phyloP scores from a whole-genome alignment of 2,888 invertebrate genomes.

The Plagodis pulveraria region DNA sequence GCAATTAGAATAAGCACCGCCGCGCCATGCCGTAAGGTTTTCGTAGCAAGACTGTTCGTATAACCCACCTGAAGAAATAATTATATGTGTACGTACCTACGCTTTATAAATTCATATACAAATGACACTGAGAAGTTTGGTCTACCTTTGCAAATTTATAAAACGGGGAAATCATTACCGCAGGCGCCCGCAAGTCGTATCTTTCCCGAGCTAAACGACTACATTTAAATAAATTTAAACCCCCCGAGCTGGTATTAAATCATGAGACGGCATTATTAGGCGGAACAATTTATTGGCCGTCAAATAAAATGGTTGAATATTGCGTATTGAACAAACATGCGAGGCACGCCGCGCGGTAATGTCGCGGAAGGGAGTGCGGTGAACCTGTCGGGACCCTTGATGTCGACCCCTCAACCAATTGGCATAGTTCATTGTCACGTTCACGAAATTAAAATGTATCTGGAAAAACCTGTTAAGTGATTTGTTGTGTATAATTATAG shows the following conservation, averaged over 20 bases:
- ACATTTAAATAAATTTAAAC: slow-evolving; percentile 54
- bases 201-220: slow-evolving; percentile 40
- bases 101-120: too few species aligned
- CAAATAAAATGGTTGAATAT: slow-evolving; percentile 52
- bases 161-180: slow-evolving; percentile 27
- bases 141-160: slow-evolving; percentile 26
- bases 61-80: neutral
- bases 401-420: slow-evolving; percentile 10
- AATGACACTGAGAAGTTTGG: neutral
- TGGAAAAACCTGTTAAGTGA: slow-evolving; percentile 13
- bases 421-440: slow-evolving; percentile 19
- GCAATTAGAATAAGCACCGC: slow-evolving; percentile 3
- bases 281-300: slow-evolving; percentile 52
- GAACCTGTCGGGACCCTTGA: slow-evolving; percentile 55
- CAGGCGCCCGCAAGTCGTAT: slow-evolving; percentile 34
- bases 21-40: slow-evolving; percentile 6
- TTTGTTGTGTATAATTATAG: slow-evolving; percentile 13
- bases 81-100: too few species aligned
- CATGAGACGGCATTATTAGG: slow-evolving; percentile 51
- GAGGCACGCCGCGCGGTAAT: slow-evolving; percentile 41
- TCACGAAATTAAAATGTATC: slow-evolving; percentile 23
- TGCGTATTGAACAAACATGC: slow-evolving; percentile 59
- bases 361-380: slow-evolving; percentile 25
- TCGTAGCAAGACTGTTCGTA: neutral
- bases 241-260: slow-evolving; percentile 49